Base-by-base conservation (phyloP, 2,888 invertebrate species). In the Chymomyza amoena region DNA sequence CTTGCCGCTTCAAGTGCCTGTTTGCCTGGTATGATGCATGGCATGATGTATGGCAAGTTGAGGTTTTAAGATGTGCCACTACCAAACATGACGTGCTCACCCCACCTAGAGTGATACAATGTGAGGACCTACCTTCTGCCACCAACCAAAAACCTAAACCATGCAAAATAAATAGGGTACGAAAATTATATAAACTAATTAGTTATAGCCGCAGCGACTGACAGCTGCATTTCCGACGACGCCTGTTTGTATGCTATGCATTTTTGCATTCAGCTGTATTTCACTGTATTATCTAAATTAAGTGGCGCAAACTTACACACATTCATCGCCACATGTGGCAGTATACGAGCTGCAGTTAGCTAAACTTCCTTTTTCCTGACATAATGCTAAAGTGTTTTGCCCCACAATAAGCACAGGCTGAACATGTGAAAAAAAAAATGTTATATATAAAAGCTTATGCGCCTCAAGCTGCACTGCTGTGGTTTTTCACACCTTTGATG, bases 181-280 rank as follows among this genome's bases (percentile, higher is more conserved):
- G 75, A 79, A 85, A 82, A 79, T 79, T 68, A 75, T 80, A 81
- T 77, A 79, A 88, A 84, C 84, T 84, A 84, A 84, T 84, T 84
- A 84, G 84, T 81, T 79, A 62, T 61, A 25, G 57, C 15, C 52
- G 82, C 70, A 79, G 72, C 67, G 57, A 28, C 20, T 57, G 57
- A 15, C 20, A 69, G 66, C 64, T 72, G 84, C 81, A 76, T 76
- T 77, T 84, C 84, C 84, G 84, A 66, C 79, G 52, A 68, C 68
- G 68, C 74, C 73, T 71, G 68, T 79, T 78, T 80, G 62, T 68
- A 50, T 66, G 66, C 52, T 54, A 56, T 52, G 45, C 63, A 64
- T n/a, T 52, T 15, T 52, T 52, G 18, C 50, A 59, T 64, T 60
- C 66, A 74, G 67, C n/a, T n/a, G 39, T 57, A 32, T 66, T 69